Percentiles rank a stretch among this genome's conserved stretches.
Conservation (phyloP, 1,140 invertebrate genomes). For the Druon quercuslanigerum region DNA sequence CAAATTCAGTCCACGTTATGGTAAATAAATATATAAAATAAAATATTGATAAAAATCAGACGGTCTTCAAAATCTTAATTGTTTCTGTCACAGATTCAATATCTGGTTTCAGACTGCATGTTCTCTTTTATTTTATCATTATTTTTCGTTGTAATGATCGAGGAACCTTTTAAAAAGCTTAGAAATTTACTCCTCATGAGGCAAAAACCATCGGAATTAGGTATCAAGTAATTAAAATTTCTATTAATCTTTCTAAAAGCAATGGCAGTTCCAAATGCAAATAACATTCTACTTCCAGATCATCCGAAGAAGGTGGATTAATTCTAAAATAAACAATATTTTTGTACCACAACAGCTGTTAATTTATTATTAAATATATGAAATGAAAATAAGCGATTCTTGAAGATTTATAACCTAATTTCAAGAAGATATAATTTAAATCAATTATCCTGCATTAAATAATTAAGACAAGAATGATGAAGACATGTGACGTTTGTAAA, state of each 20-base stretch:
- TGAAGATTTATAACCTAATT: neutral
- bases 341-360: neutral
- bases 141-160: constrained; percentile 12
- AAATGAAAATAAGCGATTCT: neutral
- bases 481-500: constrained; percentile 2
- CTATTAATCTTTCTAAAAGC: neutral
- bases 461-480: neutral
- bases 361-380: neutral
- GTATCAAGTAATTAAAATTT: neutral
- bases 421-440: too few species aligned
- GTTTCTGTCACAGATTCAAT: neutral
- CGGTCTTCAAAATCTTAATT: constrained; percentile 34
- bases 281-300: constrained; percentile 28
- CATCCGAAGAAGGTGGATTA: constrained; percentile 11
- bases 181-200: neutral
- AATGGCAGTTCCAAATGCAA: neutral
- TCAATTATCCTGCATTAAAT: too few species aligned
- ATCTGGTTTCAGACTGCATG: neutral
- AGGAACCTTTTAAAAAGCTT: constrained; percentile 25
- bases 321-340: constrained; percentile 4
- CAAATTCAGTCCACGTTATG: constrained; percentile 50
- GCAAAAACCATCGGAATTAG: neutral
- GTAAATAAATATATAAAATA: constrained; percentile 51
- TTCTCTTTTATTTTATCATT: constrained; percentile 25
- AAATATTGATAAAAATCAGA: neutral